Evolutionary conservation across 2,888 invertebrate species (phyloP).

Genomic region (Aelia acuminata): DNA sequence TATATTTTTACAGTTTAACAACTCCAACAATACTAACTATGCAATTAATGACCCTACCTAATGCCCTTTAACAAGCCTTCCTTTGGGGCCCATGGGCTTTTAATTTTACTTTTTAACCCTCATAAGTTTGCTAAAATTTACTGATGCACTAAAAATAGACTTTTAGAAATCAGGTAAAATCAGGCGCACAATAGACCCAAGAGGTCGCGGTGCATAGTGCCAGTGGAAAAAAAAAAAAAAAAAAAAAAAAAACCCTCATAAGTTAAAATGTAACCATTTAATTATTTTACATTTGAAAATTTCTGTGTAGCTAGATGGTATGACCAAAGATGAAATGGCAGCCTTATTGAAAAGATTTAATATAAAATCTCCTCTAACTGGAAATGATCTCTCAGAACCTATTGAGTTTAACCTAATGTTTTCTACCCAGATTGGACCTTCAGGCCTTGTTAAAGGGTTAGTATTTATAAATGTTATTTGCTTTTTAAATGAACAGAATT

Average conservation of each 20-base stretch:
- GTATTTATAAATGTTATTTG: slow-evolving; percentile 52
- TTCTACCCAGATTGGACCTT: slow-evolving; percentile 96
- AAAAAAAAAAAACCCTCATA: too few species aligned
- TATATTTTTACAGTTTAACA: too few species aligned
- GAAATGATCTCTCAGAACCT: slow-evolving; percentile 94
- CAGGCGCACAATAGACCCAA: too few species aligned
- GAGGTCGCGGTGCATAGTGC: too few species aligned
- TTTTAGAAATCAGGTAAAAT: too few species aligned
- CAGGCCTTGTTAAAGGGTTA: slow-evolving; percentile 91
- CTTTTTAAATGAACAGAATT: background rate
- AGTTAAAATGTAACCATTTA: background rate
- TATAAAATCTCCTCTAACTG: slow-evolving; percentile 96
- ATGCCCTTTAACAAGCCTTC: background rate
- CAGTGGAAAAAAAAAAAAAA: too few species aligned
- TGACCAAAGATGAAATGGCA: slow-evolving; percentile 91
- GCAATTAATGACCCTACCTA: background rate
- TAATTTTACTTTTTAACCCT: background rate
- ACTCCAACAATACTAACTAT: too few species aligned
- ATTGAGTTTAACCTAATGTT: slow-evolving; percentile 99
- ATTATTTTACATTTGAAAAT: background rate
- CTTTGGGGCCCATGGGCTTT: background rate
- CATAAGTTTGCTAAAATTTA: too few species aligned
- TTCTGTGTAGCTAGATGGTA: slow-evolving; percentile 82
- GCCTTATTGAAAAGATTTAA: slow-evolving; percentile 86
- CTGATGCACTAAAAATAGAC: too few species aligned